A percentile compares a stretch with the other conserved stretches of the same genome.
phyloP scores from a whole-genome alignment of 2,113 vertebrate species.

The Chauna torquata region DNA sequence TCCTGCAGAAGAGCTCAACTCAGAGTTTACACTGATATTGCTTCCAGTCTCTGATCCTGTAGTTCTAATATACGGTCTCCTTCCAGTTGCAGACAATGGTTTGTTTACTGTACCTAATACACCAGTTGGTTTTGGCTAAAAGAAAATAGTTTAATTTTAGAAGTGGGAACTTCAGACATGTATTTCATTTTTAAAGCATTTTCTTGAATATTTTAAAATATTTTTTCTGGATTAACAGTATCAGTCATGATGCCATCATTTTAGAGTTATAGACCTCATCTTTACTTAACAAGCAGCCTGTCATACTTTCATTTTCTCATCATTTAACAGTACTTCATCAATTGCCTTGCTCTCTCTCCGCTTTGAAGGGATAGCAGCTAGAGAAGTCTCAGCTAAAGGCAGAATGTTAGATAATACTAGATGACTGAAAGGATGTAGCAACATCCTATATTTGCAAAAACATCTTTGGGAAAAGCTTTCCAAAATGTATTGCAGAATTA shows the following conservation, averaged over 20 bases:
- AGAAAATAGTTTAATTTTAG: constrained; percentile 17
- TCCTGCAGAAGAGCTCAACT: constrained; percentile 83
- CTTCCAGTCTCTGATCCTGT: constrained; percentile 84
- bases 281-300: background rate
- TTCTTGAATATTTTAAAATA: background rate
- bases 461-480: background rate
- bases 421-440: background rate
- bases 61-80: constrained; percentile 88
- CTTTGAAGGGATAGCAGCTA: background rate
- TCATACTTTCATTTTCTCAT: background rate
- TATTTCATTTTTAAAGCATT: background rate
- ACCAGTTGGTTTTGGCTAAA: constrained; percentile 89
- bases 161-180: background rate
- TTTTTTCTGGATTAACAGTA: background rate
- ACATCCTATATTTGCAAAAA: background rate
- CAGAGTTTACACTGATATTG: constrained; percentile 88
- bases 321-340: background rate
- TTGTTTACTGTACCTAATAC: constrained; percentile 95
- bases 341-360: background rate
- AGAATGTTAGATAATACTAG: background rate
- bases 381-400: background rate
- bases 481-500: background rate
- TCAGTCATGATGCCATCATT: background rate
- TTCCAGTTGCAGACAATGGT: constrained; percentile 90
- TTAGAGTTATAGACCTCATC: background rate